Percentiles rank a stretch among this genome's conserved stretches.
Conservation (phyloP, 2,113 vertebrate species). For the Craseonycteris thonglongyai region DNA sequence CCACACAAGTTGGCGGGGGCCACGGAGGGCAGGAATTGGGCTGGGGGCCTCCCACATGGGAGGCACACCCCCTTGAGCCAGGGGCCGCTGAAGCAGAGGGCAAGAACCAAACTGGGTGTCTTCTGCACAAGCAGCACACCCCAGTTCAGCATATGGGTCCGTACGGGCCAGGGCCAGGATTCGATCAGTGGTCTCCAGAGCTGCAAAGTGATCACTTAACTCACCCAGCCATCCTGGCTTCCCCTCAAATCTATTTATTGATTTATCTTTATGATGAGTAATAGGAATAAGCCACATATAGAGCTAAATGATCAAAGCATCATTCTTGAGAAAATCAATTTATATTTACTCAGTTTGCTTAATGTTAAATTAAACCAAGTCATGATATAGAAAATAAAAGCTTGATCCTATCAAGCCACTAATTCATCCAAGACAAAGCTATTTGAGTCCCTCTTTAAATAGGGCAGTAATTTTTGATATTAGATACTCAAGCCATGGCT, state of each 20-base stretch:
- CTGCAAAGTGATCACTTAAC: too few relatives aligned
- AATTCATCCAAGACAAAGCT: background rate
- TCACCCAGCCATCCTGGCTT: too few relatives aligned
- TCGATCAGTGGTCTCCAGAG: too few relatives aligned
- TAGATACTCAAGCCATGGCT: background rate
- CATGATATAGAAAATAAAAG: slow-evolving; percentile 10
- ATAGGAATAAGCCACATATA: background rate
- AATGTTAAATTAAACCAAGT: slow-evolving; percentile 1
- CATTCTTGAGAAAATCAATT: slow-evolving; percentile 8
- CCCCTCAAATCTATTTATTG: background rate
- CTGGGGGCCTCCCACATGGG: too few relatives aligned
- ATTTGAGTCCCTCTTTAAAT: background rate
- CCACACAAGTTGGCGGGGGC: too few relatives aligned
- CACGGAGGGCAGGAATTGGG: too few relatives aligned
- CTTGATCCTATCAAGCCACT: background rate
- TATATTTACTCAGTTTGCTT: slow-evolving; percentile 11
- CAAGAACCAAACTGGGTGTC: too few relatives aligned
- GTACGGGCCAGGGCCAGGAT: too few relatives aligned
- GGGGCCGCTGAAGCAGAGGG: too few relatives aligned
- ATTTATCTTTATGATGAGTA: background rate
- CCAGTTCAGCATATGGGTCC: too few relatives aligned
- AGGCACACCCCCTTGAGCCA: too few relatives aligned
- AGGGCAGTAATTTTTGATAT: background rate
- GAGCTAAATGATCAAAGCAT: slow-evolving; percentile 2
- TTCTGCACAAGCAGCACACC: too few relatives aligned